phyloP scores from a whole-genome alignment of 2,113 vertebrate genomes.

The Dicrurus megarhynchus region DNA sequence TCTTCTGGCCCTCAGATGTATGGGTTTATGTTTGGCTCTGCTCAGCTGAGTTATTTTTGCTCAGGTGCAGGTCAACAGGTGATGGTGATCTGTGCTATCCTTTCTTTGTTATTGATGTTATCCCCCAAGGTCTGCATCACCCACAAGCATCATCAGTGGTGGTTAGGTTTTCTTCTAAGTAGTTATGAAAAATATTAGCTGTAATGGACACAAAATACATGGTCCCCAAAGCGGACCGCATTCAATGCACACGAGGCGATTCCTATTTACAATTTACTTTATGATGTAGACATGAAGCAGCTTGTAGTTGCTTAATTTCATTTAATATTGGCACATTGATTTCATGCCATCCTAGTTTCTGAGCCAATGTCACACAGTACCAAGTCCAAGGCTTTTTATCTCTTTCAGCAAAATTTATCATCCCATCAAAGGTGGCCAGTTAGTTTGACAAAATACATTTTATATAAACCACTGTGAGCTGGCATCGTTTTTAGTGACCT shows the following conservation, averaged over 20 bases:
- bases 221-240: not conserved
- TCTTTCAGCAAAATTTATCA: not conserved
- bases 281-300: not conserved
- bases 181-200: not conserved
- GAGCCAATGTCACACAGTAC: not conserved
- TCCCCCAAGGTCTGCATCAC: not conserved
- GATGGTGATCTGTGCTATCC: not conserved
- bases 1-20: not conserved
- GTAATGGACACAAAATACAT: not conserved
- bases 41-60: not conserved
- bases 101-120: not conserved
- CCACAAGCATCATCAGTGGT: not conserved
- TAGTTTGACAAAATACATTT: not conserved
- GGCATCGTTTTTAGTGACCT: not conserved
- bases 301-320: not conserved
- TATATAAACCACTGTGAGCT: not conserved
- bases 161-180: not conserved
- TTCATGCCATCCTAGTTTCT: not conserved
- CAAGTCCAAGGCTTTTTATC: not conserved
- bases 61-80: not conserved
- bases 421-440: not conserved
- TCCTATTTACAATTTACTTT: not conserved
- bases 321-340: slow-evolving; percentile 12
- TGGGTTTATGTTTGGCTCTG: not conserved
- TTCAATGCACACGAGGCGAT: not conserved